Base-by-base conservation (phyloP, 2,113 vertebrate genomes). In the Leuciscus idus region DNA sequence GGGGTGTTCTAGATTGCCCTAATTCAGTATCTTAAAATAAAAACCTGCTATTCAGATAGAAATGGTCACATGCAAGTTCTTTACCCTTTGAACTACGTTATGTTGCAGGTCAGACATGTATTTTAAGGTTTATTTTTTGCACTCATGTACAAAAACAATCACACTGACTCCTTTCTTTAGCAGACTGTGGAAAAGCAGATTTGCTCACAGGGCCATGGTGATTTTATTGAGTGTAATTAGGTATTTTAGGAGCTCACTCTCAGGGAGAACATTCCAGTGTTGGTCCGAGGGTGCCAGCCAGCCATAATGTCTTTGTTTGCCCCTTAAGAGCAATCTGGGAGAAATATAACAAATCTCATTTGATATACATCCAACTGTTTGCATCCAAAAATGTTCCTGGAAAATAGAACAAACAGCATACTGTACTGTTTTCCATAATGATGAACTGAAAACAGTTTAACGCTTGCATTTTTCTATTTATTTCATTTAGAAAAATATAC, bases 191-290 rank as follows among this genome's bases (percentile, higher is more conserved):
- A 76, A 86, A 87, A 84, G 75, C 76, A 73, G 75, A 77, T 73
- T 86, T 70, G 12, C 84, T 86, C 11, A 4, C 66, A 86, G 68
- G 57, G 19, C 39, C 46, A 50, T 64, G 81, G 52, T 33, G 70
- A 28, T 84, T 73, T 88, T 87, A 85, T 86, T 86, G 84, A 78
- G 84, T 7, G 39, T 85, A 89, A 85, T 91, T 88, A 85, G 64
- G 66, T 79, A 79, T 84, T 86, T 90, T 89, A 83, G 59, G 55
- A 89, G 82, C 43, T 64, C 77, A 85, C 76, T 79, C 87, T 81
- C 80, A 70, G 66, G 88, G 86, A 88, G 75, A 89, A 80, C 88
- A 89, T 91, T 92, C 88, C 86, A 82, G 64, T 66, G 79, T 36
- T 59, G 78, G 75, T 78, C 85, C 80, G 28, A 70, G 84, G 84